Evolutionary conservation across 1,140 invertebrate genomes (phyloP).

Genomic region (Scaptodrosophila lebanonensis): DNA sequence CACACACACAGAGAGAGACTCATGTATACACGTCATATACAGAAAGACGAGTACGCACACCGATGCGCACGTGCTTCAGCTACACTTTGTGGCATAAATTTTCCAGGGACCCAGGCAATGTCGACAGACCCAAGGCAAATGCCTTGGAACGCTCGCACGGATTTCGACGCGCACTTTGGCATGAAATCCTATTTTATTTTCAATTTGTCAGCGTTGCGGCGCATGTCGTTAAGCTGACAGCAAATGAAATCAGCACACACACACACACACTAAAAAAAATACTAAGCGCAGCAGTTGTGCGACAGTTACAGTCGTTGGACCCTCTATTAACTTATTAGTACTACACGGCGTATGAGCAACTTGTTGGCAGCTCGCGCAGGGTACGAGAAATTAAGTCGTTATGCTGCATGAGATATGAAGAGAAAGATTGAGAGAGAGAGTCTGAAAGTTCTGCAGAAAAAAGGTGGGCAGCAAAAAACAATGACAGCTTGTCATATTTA

Average conservation of each 20-base stretch:
- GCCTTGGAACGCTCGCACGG: too few relatives aligned
- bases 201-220: constrained; percentile 60
- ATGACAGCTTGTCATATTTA: constrained; percentile 65
- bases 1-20: too few relatives aligned
- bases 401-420: not conserved
- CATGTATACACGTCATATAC: too few relatives aligned
- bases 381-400: constrained; percentile 34
- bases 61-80: too few relatives aligned
- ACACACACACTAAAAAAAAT: not conserved
- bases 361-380: too few relatives aligned
- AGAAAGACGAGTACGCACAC: too few relatives aligned
- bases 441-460: not conserved
- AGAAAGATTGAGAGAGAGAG: not conserved
- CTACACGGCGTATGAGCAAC: constrained; percentile 62
- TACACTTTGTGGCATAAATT: too few relatives aligned
- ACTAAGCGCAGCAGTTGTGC: too few relatives aligned
- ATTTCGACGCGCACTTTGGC: constrained; percentile 44
- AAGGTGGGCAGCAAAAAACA: constrained; percentile 44
- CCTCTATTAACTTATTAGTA: constrained; percentile 72
- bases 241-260: not conserved
- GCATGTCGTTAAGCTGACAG: constrained; percentile 35
- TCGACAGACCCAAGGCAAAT: constrained; percentile 22
- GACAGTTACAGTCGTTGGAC: too few relatives aligned
- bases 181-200: constrained; percentile 71
- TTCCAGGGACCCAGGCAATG: constrained; percentile 3